Conservation (phyloP, 2,888 invertebrate species). For the Unio pictorum region DNA sequence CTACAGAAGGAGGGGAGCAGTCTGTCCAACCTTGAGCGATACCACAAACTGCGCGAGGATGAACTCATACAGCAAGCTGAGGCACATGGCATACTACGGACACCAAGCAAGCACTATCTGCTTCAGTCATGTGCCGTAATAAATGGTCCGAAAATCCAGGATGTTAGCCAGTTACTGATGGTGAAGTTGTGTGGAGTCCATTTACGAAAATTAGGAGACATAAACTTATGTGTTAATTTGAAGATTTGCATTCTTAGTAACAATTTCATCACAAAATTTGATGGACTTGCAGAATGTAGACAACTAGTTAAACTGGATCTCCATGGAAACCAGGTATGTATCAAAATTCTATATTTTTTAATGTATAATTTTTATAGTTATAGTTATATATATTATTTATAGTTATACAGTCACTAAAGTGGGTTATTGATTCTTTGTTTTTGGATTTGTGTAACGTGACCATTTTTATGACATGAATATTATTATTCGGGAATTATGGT, state of each 20-base stretch:
- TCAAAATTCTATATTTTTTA: not conserved
- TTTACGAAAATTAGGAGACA: slow-evolving; percentile 62
- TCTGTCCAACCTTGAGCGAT: slow-evolving; percentile 42
- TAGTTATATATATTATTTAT: no score
- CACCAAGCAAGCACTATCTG: slow-evolving; percentile 53
- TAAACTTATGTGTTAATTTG: slow-evolving; percentile 60
- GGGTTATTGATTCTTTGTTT: no score
- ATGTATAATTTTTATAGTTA: no score
- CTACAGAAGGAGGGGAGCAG: slow-evolving; percentile 29
- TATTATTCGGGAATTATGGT: no score
- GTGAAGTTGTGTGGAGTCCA: slow-evolving; percentile 56
- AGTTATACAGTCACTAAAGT: no score
- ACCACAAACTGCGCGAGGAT: slow-evolving; percentile 59
- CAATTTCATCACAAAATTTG: slow-evolving; percentile 67
- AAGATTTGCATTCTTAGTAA: slow-evolving; percentile 62
- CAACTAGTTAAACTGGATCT: slow-evolving; percentile 68
- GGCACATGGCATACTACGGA: slow-evolving; percentile 57
- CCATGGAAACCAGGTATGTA: slow-evolving; percentile 63
- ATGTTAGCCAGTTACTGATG: slow-evolving; percentile 49
- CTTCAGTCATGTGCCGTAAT: slow-evolving; percentile 41
- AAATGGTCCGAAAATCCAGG: slow-evolving; percentile 37
- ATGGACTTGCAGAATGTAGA: slow-evolving; percentile 59
- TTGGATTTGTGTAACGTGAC: no score
- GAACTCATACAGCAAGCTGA: slow-evolving; percentile 64
- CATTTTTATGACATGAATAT: no score